Conservation (phyloP, 1,140 invertebrate species). For the Euura saliciscinereae region DNA sequence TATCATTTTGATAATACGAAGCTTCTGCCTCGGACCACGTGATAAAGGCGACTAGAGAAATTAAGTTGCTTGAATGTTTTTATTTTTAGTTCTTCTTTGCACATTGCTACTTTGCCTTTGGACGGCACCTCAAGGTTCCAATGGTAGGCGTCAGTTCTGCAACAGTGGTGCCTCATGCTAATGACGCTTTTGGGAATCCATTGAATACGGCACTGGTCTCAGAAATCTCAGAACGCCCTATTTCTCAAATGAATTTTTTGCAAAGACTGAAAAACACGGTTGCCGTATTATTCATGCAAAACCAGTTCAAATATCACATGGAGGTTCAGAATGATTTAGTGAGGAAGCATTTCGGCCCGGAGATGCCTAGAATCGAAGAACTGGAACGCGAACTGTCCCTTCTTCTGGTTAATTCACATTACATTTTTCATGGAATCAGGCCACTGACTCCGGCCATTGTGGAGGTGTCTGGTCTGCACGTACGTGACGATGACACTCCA, state of each 20-base stretch:
- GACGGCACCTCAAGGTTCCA: constrained; percentile 26
- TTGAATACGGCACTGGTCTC: constrained; percentile 42
- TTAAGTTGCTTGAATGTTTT: constrained; percentile 10
- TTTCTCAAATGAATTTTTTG: constrained; percentile 40
- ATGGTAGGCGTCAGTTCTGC: constrained; percentile 27
- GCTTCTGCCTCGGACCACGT: not conserved
- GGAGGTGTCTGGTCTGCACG: constrained; percentile 51
- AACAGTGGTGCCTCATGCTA: constrained; percentile 28
- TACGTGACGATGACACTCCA: constrained; percentile 22
- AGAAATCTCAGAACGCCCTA: constrained; percentile 31
- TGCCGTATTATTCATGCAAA: constrained; percentile 9
- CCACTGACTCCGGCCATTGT: constrained; percentile 42
- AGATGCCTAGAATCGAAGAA: constrained; percentile 65
- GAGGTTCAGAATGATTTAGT: constrained; percentile 43
- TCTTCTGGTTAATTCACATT: constrained; percentile 53
- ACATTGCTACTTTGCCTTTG: constrained; percentile 31
- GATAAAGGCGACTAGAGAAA: not conserved
- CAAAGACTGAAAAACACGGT: constrained; percentile 40
- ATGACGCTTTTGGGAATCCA: constrained; percentile 29
- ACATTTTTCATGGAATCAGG: constrained; percentile 38
- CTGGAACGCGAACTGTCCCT: constrained; percentile 53
- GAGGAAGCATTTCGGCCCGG: constrained; percentile 61
- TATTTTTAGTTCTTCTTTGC: constrained; percentile 33
- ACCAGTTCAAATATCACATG: constrained; percentile 27
- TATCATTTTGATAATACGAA: not conserved